Conservation (phyloP, 2,113 vertebrate species). For the Ctenomys sociabilis region DNA sequence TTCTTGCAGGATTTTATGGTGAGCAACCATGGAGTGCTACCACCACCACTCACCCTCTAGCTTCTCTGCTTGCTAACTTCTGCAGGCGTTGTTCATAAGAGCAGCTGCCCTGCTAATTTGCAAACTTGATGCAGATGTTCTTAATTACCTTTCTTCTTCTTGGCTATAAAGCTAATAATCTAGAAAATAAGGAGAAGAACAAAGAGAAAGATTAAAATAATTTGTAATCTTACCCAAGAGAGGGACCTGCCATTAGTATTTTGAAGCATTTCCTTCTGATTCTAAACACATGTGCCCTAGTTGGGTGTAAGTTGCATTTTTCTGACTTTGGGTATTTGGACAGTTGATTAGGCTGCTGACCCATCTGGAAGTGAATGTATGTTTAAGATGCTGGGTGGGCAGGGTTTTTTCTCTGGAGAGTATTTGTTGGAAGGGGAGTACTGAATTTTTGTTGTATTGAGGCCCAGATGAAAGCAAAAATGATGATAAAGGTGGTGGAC, state of each 20-base stretch:
- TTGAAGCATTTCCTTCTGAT: neutral
- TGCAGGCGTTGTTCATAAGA: neutral
- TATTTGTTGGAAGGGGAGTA: neutral
- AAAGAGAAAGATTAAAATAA: neutral
- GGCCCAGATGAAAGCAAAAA: neutral
- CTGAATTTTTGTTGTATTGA: neutral
- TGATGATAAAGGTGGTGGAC: neutral
- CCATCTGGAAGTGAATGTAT: neutral
- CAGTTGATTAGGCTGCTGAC: neutral
- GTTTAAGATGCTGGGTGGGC: neutral
- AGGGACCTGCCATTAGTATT: neutral
- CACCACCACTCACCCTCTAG: rapidly evolving
- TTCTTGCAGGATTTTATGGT: neutral
- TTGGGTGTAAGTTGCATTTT: neutral
- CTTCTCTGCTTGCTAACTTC: neutral
- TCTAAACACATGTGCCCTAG: neutral
- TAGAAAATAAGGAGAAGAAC: neutral
- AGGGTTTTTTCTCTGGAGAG: neutral
- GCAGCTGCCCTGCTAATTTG: neutral
- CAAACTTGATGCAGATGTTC: neutral
- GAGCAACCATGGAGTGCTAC: no score
- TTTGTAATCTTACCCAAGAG: neutral
- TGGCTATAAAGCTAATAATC: slow-evolving; percentile 22
- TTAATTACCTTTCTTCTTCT: neutral
- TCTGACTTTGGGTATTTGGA: neutral